Base-by-base conservation (phyloP, 2,797 vertebrate genomes). In the Tauraco hartlaubi region DNA sequence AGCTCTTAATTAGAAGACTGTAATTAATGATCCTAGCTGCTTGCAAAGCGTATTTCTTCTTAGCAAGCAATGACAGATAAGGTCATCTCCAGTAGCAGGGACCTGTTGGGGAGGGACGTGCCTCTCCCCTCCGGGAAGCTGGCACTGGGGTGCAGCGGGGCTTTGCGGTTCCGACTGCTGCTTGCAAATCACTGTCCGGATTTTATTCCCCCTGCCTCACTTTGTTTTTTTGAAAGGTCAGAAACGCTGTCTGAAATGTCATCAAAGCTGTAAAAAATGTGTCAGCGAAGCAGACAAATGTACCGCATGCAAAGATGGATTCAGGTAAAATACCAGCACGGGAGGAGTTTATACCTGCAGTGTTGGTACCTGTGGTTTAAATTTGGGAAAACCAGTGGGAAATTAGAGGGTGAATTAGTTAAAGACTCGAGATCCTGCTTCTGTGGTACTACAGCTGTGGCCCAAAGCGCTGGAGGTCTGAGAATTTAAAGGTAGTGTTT, bases 211-310 rank as follows among this genome's bases (percentile, higher is more conserved):
- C 4, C 25, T 54, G 11, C 15, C 20, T 72, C 31, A 33, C 74
- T 90, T 88, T 85, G 79, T 91, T 94, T 96, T 90, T 90, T 72
- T 92, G 56, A 97, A 97, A 99, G 99, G 95, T 97, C 98, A 98
- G 97, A 99, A 97, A 90, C 97, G 86, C 82, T 99, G 99, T 95
- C 96, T 98, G 85, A 98, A 97, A 94, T 99, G 99, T 92, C 98
- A 99, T 87, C 98, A 98, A 48, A 98, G 98, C 96, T 99, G 99
- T 96, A 97, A 97, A 95, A 98, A 97, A 81, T 99, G 99, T 31
- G 46, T 98, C 5, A 95, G 97, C 0, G 98, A 98, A 54, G 97
- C 98, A 48, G 99, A 99, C 96, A 98, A 97, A 91, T 99, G 99
- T 90, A 99, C 97, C 0, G 95, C 98, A 66, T 99, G 99, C 97